These are phyloP conservation scores for Argentina silus DNA, from an alignment of 2,797 vertebrate species.

Conservation along the genomic window DNA sequence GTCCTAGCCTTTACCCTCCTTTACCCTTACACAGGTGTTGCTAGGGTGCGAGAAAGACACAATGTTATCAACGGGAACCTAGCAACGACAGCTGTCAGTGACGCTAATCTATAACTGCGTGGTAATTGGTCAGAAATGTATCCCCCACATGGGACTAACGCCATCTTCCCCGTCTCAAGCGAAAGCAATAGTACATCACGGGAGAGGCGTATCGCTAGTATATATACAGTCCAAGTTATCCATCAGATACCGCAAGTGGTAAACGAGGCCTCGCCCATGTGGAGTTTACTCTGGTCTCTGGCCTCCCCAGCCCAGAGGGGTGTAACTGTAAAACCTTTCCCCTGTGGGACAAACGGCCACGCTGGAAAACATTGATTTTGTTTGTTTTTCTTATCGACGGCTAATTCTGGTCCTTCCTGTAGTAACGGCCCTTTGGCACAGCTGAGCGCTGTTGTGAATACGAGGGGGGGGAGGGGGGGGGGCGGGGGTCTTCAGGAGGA, in stretches of 20 bases:
- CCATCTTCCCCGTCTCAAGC: neutral
- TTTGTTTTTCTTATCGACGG: slow-evolving; percentile 68
- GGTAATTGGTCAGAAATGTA: too few relatives aligned
- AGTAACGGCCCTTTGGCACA: slow-evolving; percentile 44
- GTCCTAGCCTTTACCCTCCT: too few relatives aligned
- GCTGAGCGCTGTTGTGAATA: slow-evolving; percentile 23
- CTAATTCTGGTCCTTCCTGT: slow-evolving; percentile 69
- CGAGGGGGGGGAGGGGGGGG: slow-evolving; percentile 15
- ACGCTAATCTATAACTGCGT: too few relatives aligned
- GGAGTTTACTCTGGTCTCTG: neutral
- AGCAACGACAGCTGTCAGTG: too few relatives aligned
- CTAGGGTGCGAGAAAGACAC: too few relatives aligned
- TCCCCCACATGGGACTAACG: neutral
- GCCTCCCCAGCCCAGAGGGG: slow-evolving; percentile 34
- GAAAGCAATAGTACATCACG: too few relatives aligned
- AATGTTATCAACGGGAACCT: too few relatives aligned
- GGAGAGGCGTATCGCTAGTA: too few relatives aligned
- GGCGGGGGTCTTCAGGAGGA: slow-evolving; percentile 15
- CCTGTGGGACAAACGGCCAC: slow-evolving; percentile 51
- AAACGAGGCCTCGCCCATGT: neutral
- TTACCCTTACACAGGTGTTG: too few relatives aligned
- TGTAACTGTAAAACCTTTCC: slow-evolving; percentile 22
- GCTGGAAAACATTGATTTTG: slow-evolving; percentile 40
- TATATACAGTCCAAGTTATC: neutral
- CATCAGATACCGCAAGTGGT: slow-evolving; percentile 10